Conservation (phyloP, 2,888 invertebrate species). For the Calliscelio sp. region DNA sequence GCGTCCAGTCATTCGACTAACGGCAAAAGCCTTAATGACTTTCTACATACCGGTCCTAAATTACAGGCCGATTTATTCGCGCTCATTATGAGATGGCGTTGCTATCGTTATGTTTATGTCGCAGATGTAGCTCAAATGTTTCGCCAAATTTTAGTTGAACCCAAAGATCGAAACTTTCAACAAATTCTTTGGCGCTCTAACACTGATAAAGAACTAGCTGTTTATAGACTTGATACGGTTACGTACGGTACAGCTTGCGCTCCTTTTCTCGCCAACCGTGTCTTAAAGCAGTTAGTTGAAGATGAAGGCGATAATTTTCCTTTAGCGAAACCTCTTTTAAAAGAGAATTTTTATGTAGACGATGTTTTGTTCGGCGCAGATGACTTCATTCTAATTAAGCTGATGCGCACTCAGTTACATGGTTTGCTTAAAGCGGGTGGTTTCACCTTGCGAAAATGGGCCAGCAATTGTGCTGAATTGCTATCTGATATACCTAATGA, state of each 20-base stretch:
- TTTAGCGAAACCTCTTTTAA: neutral
- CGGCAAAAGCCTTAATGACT: neutral
- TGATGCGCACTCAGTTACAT: neutral
- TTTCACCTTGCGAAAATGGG: constrained; percentile 1
- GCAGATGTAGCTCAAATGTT: neutral
- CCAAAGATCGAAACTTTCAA: neutral
- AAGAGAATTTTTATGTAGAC: neutral
- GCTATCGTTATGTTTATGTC: neutral
- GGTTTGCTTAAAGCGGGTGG: neutral
- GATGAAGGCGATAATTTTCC: neutral
- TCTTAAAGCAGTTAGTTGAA: neutral
- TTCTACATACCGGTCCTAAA: neutral
- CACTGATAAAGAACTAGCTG: neutral
- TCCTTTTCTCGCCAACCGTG: neutral
- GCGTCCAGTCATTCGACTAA: neutral
- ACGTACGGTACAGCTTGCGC: neutral
- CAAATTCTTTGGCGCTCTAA: neutral
- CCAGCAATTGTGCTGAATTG: neutral
- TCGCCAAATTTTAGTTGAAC: neutral
- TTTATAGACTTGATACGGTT: neutral
- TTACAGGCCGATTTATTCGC: neutral
- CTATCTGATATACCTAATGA: neutral
- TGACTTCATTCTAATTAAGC: too few relatives aligned
- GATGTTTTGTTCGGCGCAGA: neutral
- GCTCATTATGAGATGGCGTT: neutral